A percentile compares a stretch with the other conserved stretches of the same genome.
Evolutionary conservation across 1,140 invertebrate genomes (phyloP).

Genomic region (Trichonephila clavipes): DNA sequence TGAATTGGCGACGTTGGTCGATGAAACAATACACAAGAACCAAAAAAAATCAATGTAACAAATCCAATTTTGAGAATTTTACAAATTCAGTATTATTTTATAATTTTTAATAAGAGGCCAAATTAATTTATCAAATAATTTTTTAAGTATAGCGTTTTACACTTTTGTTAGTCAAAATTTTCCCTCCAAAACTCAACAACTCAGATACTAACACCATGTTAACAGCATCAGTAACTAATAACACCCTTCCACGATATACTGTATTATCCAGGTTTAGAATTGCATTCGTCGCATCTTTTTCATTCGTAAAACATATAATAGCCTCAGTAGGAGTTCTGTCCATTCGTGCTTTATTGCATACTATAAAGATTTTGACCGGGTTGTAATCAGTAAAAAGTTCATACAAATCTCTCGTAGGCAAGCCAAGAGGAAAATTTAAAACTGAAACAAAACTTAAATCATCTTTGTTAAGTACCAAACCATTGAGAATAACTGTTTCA

Average conservation of each 20-base stretch:
- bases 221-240: conserved; percentile 53
- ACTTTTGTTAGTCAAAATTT: not conserved
- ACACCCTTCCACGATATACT: conserved; percentile 10
- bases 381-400: conserved; percentile 58
- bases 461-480: not conserved
- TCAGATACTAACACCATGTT: not conserved
- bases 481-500: not conserved
- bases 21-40: too few species aligned
- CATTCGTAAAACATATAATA: conserved; percentile 29
- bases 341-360: not conserved
- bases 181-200: not conserved
- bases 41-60: too few species aligned
- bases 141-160: too few species aligned
- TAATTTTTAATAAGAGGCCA: too few species aligned
- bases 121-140: too few species aligned
- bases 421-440: conserved; percentile 58
- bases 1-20: too few species aligned
- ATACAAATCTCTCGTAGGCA: conserved; percentile 15
- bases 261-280: conserved; percentile 71
- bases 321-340: conserved; percentile 64
- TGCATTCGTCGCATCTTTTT: conserved; percentile 41
- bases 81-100: too few species aligned
- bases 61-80: too few species aligned
- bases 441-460: conserved; percentile 44
- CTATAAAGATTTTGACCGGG: conserved; percentile 34